These are phyloP conservation scores for Sinelater perroti DNA, from an alignment of 2,888 invertebrate genomes.

Conservation along the genomic window DNA sequence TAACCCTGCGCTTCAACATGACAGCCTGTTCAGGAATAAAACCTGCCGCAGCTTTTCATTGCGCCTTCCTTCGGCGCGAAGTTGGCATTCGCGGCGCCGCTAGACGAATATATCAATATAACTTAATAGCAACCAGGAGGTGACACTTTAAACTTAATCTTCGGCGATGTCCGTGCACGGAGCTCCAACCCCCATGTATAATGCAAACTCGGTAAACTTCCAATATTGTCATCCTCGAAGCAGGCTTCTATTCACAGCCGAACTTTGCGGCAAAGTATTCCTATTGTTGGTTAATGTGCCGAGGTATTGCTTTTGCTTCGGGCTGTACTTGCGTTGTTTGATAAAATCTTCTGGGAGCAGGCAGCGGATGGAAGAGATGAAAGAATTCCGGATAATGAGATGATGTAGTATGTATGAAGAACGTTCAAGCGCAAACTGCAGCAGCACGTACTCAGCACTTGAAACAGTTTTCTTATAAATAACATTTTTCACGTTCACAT, in stretches of 20 bases:
- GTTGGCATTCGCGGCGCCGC: neutral
- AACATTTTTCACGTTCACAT: too few species aligned
- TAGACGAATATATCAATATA: constrained; percentile 15
- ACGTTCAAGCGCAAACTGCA: constrained; percentile 31
- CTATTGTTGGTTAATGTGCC: constrained; percentile 33
- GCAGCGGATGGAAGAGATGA: constrained; percentile 40
- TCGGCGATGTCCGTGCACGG: constrained; percentile 4
- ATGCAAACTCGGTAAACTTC: constrained; percentile 21
- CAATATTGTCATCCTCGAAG: constrained; percentile 14
- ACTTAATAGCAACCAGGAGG: constrained; percentile 9
- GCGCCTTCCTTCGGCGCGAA: constrained; percentile 1
- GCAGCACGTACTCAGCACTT: too few species aligned
- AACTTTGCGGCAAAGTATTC: constrained; percentile 22
- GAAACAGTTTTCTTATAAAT: too few species aligned
- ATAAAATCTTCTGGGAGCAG: constrained; percentile 33
- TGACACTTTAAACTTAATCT: constrained; percentile 22
- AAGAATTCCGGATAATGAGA: constrained; percentile 48
- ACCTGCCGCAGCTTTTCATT: constrained; percentile 21
- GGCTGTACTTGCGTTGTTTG: constrained; percentile 31
- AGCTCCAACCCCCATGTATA: constrained; percentile 18
- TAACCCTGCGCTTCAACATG: constrained; percentile 24
- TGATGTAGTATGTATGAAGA: constrained; percentile 47
- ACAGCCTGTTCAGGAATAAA: constrained; percentile 21
- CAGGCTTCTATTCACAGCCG: constrained; percentile 14
- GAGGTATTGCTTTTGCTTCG: constrained; percentile 31